phyloP scores from a whole-genome alignment of 1,140 invertebrate genomes.

The Heliconius nattereri region DNA sequence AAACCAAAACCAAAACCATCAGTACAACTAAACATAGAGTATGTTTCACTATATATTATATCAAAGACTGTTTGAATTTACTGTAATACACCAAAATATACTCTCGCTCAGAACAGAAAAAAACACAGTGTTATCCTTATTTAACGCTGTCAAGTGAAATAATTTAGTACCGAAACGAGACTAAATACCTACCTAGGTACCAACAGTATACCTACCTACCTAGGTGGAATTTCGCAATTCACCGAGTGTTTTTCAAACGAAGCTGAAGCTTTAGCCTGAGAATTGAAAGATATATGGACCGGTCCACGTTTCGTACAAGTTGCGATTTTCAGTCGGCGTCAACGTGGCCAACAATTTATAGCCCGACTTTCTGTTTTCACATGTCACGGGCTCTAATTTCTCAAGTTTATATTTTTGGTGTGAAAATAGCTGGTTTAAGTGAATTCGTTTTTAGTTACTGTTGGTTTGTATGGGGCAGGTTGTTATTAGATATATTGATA shows the following conservation, averaged over 20 bases:
- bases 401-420: slow-evolving; percentile 44
- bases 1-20: no score
- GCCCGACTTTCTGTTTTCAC: slow-evolving; percentile 73
- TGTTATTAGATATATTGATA: no score
- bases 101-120: not conserved
- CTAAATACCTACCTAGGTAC: not conserved
- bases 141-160: not conserved
- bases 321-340: slow-evolving; percentile 45
- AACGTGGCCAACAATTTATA: slow-evolving; percentile 69
- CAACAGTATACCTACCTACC: no score
- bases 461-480: no score
- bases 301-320: not conserved
- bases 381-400: slow-evolving; percentile 58
- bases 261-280: not conserved
- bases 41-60: no score
- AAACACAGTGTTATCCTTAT: not conserved
- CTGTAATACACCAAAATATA: not conserved
- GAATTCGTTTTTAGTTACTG: no score
- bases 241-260: not conserved
- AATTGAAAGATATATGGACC: slow-evolving; percentile 15
- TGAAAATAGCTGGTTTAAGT: slow-evolving; percentile 19
- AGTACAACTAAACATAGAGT: no score
- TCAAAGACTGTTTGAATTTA: no score
- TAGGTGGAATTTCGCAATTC: not conserved
- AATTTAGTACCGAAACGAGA: not conserved